phyloP scores from a whole-genome alignment of 2,113 vertebrate species.

The Acanthisitta chloris region DNA sequence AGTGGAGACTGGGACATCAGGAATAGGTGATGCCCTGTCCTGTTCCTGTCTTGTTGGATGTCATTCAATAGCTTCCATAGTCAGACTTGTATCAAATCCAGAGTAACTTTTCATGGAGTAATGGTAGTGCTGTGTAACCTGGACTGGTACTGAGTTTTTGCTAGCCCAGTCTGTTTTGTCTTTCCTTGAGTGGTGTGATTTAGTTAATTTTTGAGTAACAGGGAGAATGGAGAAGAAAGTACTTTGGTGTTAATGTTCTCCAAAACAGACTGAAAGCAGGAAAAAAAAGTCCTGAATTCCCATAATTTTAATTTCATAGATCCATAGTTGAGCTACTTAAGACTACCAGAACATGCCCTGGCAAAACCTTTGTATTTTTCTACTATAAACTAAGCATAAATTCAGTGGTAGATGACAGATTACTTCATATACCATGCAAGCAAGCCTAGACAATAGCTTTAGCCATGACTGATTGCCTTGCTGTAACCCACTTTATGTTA shows the following conservation, averaged over 20 bases:
- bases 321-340: conserved; percentile 40
- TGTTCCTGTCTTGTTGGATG: neutral
- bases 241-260: neutral
- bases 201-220: neutral
- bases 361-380: conserved; percentile 84
- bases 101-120: neutral
- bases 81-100: neutral
- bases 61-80: neutral
- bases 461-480: conserved; percentile 97
- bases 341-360: conserved; percentile 68
- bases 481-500: conserved; percentile 99
- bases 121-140: neutral
- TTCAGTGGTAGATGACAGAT: conserved; percentile 94
- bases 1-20: neutral
- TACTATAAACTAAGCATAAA: conserved; percentile 86
- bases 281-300: neutral
- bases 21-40: neutral
- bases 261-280: neutral
- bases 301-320: neutral
- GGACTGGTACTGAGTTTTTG: neutral
- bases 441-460: conserved; percentile 93
- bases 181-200: neutral
- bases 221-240: neutral
- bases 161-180: neutral
- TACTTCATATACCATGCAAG: conserved; percentile 99